These are phyloP conservation scores for Hexactinellida sp. DNA, from an alignment of 37 sponge, comb jelly and placozoan species.

Conservation along the genomic window DNA sequence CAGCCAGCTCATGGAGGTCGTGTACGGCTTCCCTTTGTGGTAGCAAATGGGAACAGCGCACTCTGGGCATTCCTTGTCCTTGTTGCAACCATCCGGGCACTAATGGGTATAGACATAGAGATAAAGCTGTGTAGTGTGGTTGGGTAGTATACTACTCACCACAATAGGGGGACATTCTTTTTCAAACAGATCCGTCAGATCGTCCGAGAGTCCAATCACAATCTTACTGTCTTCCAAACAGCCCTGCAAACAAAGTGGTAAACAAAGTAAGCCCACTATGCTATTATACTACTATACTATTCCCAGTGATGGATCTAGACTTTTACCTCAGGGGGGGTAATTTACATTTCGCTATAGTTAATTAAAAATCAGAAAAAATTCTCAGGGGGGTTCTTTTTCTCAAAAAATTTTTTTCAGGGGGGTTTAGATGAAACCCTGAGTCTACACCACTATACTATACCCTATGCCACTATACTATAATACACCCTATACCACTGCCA, in stretches of 20 bases:
- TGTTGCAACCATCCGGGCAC: not conserved
- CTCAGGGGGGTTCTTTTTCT: too few relatives aligned
- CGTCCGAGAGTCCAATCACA: too few relatives aligned
- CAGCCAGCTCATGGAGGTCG: not conserved
- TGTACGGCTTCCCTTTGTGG: constrained; percentile 7
- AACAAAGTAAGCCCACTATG: not conserved
- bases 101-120: not conserved
- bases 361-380: too few relatives aligned
- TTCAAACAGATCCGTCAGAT: too few relatives aligned
- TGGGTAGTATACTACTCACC: not conserved
- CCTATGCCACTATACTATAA: not conserved
- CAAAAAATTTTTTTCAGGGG: too few relatives aligned
- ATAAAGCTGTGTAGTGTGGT: not conserved
- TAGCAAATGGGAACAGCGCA: not conserved
- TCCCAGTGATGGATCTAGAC: too few relatives aligned
- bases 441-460: too few relatives aligned
- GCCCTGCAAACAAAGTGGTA: not conserved
- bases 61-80: not conserved
- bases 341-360: too few relatives aligned
- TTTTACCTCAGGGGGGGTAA: too few relatives aligned
- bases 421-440: too few relatives aligned
- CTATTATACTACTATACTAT: not conserved
- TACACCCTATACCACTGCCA: not conserved
- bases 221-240: not conserved
- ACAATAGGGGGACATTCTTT: too few relatives aligned